Conservation (phyloP, 92 coral and sea anemone species). For the Zoanthus sansibaricus region DNA sequence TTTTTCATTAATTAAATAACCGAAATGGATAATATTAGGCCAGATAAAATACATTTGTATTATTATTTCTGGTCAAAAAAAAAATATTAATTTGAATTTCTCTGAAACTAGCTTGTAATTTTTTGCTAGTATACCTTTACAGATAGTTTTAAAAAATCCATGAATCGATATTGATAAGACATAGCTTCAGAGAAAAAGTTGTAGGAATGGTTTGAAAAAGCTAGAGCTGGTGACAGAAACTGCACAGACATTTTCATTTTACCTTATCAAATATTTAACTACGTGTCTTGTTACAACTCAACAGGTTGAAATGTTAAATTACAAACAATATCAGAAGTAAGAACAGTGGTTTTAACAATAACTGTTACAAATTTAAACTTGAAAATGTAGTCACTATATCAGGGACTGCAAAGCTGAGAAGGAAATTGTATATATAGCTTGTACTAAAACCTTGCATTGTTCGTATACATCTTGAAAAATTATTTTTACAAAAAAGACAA, state of each 20-base stretch:
- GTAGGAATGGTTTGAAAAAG: too few species aligned
- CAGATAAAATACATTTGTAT: slow-evolving; percentile 4
- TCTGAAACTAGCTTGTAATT: slow-evolving; percentile 1
- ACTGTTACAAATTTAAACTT: slow-evolving; percentile 16
- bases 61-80: not conserved
- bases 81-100: not conserved
- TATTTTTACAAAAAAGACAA: not conserved
- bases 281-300: slow-evolving; percentile 6
- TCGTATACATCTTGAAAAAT: not conserved
- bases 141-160: slow-evolving; percentile 4
- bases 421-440: not conserved
- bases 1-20: slow-evolving; percentile 12
- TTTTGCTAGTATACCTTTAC: slow-evolving; percentile 10
- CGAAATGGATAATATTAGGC: slow-evolving; percentile 8
- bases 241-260: slow-evolving; percentile 3
- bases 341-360: slow-evolving; percentile 5
- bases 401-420: slow-evolving; percentile 21
- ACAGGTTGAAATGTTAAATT: not conserved
- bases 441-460: not conserved
- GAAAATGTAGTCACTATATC: slow-evolving; percentile 15
- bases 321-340: not conserved
- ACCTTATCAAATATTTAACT: not conserved
- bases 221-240: slow-evolving; percentile 10
- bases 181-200: slow-evolving; percentile 14
- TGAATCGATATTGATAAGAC: slow-evolving; percentile 5